Percentiles rank a stretch among this genome's conserved stretches.
phyloP scores from a whole-genome alignment of 2,888 invertebrate species.

The Rotaria macrura region DNA sequence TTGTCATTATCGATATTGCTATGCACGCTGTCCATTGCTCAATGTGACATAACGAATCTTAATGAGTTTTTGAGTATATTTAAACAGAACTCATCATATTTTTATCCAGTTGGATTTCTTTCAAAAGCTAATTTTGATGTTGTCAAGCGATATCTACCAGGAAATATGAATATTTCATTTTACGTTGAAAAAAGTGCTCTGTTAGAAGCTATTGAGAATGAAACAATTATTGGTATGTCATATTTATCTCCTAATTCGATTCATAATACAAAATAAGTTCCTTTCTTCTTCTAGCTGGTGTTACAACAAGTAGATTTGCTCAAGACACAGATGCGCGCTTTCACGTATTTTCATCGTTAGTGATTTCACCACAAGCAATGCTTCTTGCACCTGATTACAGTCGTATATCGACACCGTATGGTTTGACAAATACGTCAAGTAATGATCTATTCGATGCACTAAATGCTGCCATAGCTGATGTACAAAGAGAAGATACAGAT shows the following conservation, averaged over 20 bases:
- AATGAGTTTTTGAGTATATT: neutral
- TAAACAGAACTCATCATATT: neutral
- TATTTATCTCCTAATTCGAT: neutral
- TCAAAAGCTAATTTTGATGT: slow-evolving; percentile 18
- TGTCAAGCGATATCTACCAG: slow-evolving; percentile 24
- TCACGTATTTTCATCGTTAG: slow-evolving; percentile 24
- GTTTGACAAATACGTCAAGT: neutral
- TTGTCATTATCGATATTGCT: neutral
- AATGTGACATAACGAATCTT: neutral
- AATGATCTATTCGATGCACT: slow-evolving; percentile 24
- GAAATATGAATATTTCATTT: neutral
- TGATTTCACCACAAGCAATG: slow-evolving; percentile 28
- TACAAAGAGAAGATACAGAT: slow-evolving; percentile 22
- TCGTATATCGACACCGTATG: neutral
- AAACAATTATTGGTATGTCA: neutral
- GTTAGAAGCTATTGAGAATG: slow-evolving; percentile 21
- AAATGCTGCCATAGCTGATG: slow-evolving; percentile 25
- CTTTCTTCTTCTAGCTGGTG: neutral
- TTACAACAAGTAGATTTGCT: neutral
- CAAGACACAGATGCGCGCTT: neutral
- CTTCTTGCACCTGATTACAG: slow-evolving; percentile 26
- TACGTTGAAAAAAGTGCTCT: neutral
- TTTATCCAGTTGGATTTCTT: slow-evolving; percentile 22
- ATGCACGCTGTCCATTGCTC: neutral
- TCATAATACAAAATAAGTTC: too few species aligned